Evolutionary conservation across 2,797 vertebrate genomes (phyloP).

Genomic region (Dendrocincla fuliginosa): DNA sequence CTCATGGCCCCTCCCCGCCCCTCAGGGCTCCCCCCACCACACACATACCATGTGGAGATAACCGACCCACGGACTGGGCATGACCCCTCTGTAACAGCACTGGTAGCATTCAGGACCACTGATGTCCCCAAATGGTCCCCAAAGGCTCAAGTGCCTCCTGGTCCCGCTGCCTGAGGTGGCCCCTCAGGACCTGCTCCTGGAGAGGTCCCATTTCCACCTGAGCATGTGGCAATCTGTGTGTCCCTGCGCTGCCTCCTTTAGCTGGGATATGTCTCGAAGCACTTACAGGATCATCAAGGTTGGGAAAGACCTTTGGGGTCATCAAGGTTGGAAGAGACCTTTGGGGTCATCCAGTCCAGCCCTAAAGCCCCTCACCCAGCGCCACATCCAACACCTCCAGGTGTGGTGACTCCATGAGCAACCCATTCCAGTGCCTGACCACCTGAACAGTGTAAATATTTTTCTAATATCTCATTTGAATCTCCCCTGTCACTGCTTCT

Average conservation of each 20-base stretch:
- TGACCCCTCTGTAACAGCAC: no score
- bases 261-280: background rate
- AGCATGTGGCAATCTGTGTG: rapidly evolving
- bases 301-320: no score
- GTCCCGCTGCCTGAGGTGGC: rapidly evolving
- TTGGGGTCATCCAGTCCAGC: background rate
- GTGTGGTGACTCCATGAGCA: background rate
- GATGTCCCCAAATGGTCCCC: rapidly evolving
- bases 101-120: rapidly evolving
- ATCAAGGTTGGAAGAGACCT: background rate
- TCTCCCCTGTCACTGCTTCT: background rate
- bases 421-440: background rate
- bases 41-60: background rate
- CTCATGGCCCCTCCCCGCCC: no score
- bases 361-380: background rate
- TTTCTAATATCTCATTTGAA: background rate
- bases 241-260: rapidly evolving
- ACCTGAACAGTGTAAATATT: background rate
- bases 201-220: rapidly evolving
- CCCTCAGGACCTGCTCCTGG: rapidly evolving
- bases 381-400: background rate
- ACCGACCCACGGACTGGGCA: background rate
- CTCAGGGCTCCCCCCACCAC: no score
- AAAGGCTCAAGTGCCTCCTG: rapidly evolving
- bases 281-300: background rate